These are phyloP conservation scores for Synchiropus splendidus DNA, from an alignment of 2,113 vertebrate species.

Conservation along the genomic window DNA sequence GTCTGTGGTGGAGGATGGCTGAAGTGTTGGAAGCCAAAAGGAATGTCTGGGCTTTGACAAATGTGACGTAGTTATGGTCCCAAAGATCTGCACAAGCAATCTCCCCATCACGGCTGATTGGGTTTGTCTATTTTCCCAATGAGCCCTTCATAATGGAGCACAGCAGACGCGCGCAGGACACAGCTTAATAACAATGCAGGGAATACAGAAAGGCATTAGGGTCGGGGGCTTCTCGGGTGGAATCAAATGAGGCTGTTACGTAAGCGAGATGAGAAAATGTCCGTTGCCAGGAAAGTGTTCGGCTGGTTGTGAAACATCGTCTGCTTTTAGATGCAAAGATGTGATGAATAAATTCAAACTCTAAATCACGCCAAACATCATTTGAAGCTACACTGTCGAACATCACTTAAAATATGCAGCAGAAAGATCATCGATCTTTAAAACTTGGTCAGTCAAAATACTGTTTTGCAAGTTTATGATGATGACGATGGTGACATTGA, in stretches of 20 bases:
- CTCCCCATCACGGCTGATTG: conserved; percentile 31
- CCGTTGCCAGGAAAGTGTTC: conserved; percentile 31
- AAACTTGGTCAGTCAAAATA: no score
- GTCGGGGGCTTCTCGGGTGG: conserved; percentile 20
- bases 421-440: no score
- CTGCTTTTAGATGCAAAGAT: conserved; percentile 22
- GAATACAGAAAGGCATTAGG: conserved; percentile 2
- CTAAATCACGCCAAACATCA: no score
- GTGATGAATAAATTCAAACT: conserved; percentile 26
- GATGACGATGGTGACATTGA: no score
- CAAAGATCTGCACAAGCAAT: conserved; percentile 26
- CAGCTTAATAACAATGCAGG: conserved; percentile 2
- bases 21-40: no score
- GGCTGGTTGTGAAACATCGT: conserved; percentile 20
- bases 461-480: no score
- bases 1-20: no score
- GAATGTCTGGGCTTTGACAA: no score
- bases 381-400: no score
- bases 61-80: no score
- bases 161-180: conserved; percentile 13
- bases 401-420: no score
- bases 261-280: conserved; percentile 36
- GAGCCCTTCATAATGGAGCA: conserved; percentile 17
- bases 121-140: conserved; percentile 7
- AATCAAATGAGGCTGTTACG: conserved; percentile 36